Percentiles rank a stretch among this genome's conserved stretches.
Evolutionary conservation across 1,140 invertebrate genomes (phyloP).

Genomic region (Meloidogyne floridensis): DNA sequence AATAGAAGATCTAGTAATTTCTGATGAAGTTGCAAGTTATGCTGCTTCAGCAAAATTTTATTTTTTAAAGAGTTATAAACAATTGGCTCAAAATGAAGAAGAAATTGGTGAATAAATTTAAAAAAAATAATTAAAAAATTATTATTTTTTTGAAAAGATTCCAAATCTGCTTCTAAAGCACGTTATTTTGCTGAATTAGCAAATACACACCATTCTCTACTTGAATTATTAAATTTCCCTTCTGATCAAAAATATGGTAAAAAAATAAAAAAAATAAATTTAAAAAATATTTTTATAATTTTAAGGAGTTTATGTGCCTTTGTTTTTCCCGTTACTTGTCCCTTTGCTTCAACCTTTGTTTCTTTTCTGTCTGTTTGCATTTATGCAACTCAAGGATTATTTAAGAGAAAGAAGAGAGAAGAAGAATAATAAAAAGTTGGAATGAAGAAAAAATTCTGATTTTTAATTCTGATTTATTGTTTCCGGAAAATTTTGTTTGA

Average conservation of each 20-base stretch:
- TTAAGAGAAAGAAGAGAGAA: not conserved
- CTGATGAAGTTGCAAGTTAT: conserved; percentile 40
- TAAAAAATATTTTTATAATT: not conserved
- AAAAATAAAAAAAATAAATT: not conserved
- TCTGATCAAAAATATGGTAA: conserved; percentile 51
- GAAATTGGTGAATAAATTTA: not conserved
- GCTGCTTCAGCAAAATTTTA: conserved; percentile 32
- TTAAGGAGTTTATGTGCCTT: conserved; percentile 41
- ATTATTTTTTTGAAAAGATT: conserved; percentile 30
- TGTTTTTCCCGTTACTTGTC: conserved; percentile 45
- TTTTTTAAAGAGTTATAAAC: conserved; percentile 32
- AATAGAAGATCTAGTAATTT: conserved; percentile 45
- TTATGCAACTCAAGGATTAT: not conserved
- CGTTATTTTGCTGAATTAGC: conserved; percentile 48
- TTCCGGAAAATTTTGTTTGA: too few relatives aligned
- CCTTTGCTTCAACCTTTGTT: conserved; percentile 32
- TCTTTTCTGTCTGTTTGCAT: not conserved
- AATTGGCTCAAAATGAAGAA: conserved; percentile 1
- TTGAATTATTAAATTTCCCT: conserved; percentile 48
- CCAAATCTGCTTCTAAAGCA: conserved; percentile 31
- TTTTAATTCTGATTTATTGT: too few relatives aligned
- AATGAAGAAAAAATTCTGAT: not conserved
- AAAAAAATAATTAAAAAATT: conserved; percentile 5
- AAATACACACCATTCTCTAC: conserved; percentile 40
- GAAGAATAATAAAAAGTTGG: not conserved